Percentiles rank a stretch among this genome's conserved stretches.
Evolutionary conservation across 2,888 invertebrate species (phyloP).

Genomic region (Heliconius cydno): DNA sequence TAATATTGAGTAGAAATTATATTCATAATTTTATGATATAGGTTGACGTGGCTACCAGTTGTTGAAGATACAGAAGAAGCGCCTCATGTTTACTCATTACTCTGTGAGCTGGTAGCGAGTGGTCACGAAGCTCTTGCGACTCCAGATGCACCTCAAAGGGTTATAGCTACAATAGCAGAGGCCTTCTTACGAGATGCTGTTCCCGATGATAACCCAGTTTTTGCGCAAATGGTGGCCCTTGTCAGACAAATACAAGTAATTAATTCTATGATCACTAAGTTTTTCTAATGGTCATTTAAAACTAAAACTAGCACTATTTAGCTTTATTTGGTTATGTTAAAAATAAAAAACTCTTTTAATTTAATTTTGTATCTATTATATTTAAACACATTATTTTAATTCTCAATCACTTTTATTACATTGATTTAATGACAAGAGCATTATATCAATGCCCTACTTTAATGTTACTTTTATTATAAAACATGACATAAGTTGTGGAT

Average conservation of each 20-base stretch:
- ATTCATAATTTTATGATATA: slow-evolving; percentile 55
- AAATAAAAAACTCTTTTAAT: no score
- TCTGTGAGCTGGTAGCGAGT: slow-evolving; percentile 96
- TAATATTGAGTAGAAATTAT: not conserved
- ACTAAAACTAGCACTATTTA: no score
- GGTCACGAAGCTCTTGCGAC: slow-evolving; percentile 94
- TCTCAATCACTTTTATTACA: no score
- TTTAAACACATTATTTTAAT: no score
- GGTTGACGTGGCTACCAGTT: slow-evolving; percentile 97
- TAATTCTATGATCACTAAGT: not conserved
- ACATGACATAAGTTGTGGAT: no score
- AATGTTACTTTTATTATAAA: no score
- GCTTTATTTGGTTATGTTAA: no score
- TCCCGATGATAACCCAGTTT: slow-evolving; percentile 88
- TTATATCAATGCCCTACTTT: no score
- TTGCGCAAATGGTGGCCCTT: slow-evolving; percentile 91
- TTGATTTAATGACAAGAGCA: no score
- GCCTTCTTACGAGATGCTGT: slow-evolving; percentile 94
- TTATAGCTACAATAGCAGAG: slow-evolving; percentile 95
- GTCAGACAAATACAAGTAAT: slow-evolving; percentile 93
- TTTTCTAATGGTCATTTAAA: not conserved
- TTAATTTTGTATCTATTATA: no score
- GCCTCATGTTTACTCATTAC: slow-evolving; percentile 96
- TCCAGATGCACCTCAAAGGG: slow-evolving; percentile 93
- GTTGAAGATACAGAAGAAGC: slow-evolving; percentile 98